Base-by-base conservation (phyloP, 2,113 vertebrate genomes). In the Poeciliopsis prolifica region DNA sequence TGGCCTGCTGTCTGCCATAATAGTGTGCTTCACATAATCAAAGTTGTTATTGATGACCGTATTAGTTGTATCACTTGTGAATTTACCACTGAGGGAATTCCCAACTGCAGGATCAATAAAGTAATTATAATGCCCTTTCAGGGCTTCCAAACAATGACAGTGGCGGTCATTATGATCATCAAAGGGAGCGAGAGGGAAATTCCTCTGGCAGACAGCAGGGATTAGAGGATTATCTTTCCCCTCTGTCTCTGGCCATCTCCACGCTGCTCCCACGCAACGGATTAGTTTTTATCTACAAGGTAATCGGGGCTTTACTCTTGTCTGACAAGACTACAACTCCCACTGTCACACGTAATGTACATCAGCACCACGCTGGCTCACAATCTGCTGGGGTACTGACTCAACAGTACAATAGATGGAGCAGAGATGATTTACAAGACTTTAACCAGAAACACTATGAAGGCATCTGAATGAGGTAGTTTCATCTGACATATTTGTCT, bases 241-340 rank as follows among this genome's bases (percentile, higher is more conserved):
- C 58, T 72, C 58, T 60, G 70, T 80, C 66, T 75, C 37, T 68
- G 79, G 66, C 68, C 86, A 75, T 77, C 83, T 75, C 74, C 73
- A 67, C 42, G 28, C 77, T 33, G 26, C 62, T 82, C 75, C 65
- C 30, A 17, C 69, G 54, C 30, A 15, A 30, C 71, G 74, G 86
- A 88, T 90, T 88, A 85, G 75, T 75, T 75, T 72, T 86, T 86
- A 86, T 90, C 88, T 85, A 61, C 72, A 67, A 79, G 71, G 72
- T 83, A 81, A 90, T 86, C 88, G 22, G 79, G 64, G 86, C 37
- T 82, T 86, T 76, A 44, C 62, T 15, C 65, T 61, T 13, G 42
- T 82, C 79, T 72, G 79, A 86, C 83, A 87, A 72, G 79, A 87
- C 86, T 72, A 77, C 84, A 83, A 81, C 81, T 84, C 83, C 79